Evolutionary conservation across 2,113 vertebrate species (phyloP).

Genomic region (Struthio camelus): DNA sequence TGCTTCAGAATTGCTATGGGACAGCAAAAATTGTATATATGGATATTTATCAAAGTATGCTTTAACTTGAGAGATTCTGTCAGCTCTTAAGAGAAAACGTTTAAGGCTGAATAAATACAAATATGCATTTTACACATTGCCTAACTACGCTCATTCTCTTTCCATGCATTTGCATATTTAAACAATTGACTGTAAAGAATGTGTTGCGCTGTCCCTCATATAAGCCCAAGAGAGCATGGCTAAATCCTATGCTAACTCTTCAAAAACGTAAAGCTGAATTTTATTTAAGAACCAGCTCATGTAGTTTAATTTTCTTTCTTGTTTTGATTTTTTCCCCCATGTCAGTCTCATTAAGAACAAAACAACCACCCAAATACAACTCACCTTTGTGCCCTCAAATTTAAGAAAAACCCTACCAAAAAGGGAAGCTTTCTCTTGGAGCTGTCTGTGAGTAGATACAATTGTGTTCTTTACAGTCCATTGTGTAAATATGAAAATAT

Average conservation of each 20-base stretch:
- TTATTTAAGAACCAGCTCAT: conserved; percentile 37
- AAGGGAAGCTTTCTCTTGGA: not conserved
- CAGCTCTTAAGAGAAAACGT: conserved; percentile 15
- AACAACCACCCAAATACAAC: not conserved
- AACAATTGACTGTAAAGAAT: conserved; percentile 41
- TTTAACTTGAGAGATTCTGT: conserved; percentile 13
- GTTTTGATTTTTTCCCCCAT: not conserved
- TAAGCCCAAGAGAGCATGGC: not conserved
- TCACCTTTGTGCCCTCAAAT: not conserved
- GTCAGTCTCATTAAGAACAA: not conserved
- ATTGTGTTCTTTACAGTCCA: conserved; percentile 15
- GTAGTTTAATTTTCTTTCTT: conserved; percentile 36
- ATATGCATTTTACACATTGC: conserved; percentile 21
- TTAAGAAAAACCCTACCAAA: not conserved
- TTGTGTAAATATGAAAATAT: conserved; percentile 64
- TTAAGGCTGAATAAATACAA: conserved; percentile 20
- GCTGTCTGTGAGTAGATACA: conserved; percentile 1
- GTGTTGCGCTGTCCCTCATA: not conserved
- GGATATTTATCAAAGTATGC: conserved; percentile 25
- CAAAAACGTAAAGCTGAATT: conserved; percentile 10
- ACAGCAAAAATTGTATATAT: not conserved
- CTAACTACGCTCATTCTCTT: not conserved
- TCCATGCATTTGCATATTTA: conserved; percentile 48
- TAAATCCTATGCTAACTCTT: conserved; percentile 7
- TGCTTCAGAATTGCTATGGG: conserved; percentile 29